A percentile compares a stretch with the other conserved stretches of the same genome.
phyloP scores from a whole-genome alignment of 2,113 vertebrate species.

The Apeltes quadracus region DNA sequence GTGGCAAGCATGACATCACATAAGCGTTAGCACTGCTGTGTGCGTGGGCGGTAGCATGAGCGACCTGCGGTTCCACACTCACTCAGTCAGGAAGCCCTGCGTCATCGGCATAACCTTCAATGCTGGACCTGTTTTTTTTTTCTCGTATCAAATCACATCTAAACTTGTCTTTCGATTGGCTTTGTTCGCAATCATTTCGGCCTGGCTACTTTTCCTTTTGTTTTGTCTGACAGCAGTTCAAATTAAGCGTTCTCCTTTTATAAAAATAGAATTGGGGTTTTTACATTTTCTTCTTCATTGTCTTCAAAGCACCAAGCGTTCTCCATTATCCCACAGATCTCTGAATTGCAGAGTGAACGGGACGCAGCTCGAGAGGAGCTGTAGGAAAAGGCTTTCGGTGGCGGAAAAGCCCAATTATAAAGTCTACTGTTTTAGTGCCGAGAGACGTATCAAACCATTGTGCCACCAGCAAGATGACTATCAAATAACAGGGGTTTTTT shows the following conservation, averaged over 20 bases:
- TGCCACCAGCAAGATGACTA: slow-evolving; percentile 49
- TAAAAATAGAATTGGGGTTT: neutral
- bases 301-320: slow-evolving; percentile 13
- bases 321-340: slow-evolving; percentile 22
- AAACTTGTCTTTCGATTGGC: neutral
- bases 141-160: neutral
- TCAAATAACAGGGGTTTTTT: slow-evolving; percentile 58
- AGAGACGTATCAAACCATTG: slow-evolving; percentile 59
- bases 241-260: neutral
- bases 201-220: neutral
- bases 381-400: slow-evolving; percentile 66
- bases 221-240: neutral
- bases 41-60: neutral
- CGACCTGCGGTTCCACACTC: neutral
- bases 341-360: slow-evolving; percentile 31
- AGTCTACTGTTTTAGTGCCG: slow-evolving; percentile 53
- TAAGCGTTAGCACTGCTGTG: neutral
- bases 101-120: neutral
- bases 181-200: neutral
- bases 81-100: neutral
- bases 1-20: neutral
- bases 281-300: slow-evolving; percentile 15
- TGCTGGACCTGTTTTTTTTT: neutral
- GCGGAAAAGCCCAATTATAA: slow-evolving; percentile 59
- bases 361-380: slow-evolving; percentile 36